A percentile compares a stretch with the other conserved stretches of the same genome.
phyloP scores from a whole-genome alignment of 2,888 invertebrate species.

The Hyposoter dolosus region DNA sequence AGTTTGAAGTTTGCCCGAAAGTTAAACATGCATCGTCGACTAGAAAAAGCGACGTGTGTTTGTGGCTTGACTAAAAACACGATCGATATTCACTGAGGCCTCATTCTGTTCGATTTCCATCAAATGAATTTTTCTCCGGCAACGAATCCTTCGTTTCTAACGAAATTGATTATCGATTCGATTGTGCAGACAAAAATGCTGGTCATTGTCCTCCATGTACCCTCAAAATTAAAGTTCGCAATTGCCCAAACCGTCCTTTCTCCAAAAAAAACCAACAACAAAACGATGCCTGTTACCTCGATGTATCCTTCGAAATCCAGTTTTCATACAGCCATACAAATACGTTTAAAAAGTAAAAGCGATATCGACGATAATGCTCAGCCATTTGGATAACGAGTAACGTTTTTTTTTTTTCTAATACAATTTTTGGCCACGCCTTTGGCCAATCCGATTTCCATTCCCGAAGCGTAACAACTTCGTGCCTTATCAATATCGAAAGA shows the following conservation, averaged over 20 bases:
- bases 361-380: constrained; percentile 53
- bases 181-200: not conserved
- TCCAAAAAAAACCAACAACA: not conserved
- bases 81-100: constrained; percentile 1
- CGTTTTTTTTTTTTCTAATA: constrained; percentile 6
- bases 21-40: constrained; percentile 25
- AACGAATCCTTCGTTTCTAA: not conserved
- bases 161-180: not conserved
- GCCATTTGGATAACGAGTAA: constrained; percentile 57
- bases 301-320: not conserved
- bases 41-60: constrained; percentile 8
- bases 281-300: not conserved
- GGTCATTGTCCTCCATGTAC: not conserved
- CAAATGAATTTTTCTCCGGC: not conserved
- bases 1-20: constrained; percentile 35
- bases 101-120: not conserved
- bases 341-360: constrained; percentile 41
- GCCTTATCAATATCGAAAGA: constrained; percentile 62
- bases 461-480: constrained; percentile 52
- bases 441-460: constrained; percentile 50
- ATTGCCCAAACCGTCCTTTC: not conserved
- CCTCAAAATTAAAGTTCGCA: not conserved
- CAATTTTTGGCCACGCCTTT: constrained; percentile 55
- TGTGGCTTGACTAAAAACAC: not conserved
- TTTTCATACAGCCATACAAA: not conserved